These are phyloP conservation scores for Heliconius hewitsoni DNA, from an alignment of 1,140 invertebrate species.

Conservation along the genomic window DNA sequence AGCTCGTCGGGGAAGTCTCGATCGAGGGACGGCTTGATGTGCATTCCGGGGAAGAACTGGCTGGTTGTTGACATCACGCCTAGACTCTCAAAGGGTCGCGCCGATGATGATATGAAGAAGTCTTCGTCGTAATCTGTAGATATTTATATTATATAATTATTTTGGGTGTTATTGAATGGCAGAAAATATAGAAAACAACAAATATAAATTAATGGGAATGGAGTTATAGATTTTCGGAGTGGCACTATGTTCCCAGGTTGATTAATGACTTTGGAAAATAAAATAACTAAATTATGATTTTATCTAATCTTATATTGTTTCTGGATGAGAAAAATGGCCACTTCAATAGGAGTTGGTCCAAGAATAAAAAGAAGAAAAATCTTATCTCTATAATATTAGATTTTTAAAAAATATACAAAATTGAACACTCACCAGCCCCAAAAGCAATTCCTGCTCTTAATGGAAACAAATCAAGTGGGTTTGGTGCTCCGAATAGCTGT, in stretches of 20 bases:
- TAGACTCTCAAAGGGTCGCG: conserved; percentile 85
- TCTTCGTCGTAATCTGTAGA: conserved; percentile 82
- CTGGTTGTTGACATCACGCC: conserved; percentile 83
- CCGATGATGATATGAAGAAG: conserved; percentile 87
- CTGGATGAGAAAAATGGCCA: too few relatives aligned
- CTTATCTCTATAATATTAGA: neutral
- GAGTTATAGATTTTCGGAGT: too few relatives aligned
- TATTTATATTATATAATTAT: neutral
- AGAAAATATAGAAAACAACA: neutral
- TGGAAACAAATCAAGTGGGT: conserved; percentile 60
- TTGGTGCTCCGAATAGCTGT: conserved; percentile 61
- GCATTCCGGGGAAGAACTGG: conserved; percentile 87
- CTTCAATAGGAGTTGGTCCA: too few relatives aligned
- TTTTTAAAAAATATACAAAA: neutral
- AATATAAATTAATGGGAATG: too few relatives aligned
- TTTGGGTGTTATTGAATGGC: too few relatives aligned
- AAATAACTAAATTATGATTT: too few relatives aligned
- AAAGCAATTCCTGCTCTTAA: conserved; percentile 60
- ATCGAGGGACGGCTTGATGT: conserved; percentile 55
- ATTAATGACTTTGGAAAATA: too few relatives aligned
- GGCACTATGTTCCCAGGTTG: too few relatives aligned
- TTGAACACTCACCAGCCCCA: conserved; percentile 47
- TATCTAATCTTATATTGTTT: too few relatives aligned
- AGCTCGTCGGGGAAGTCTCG: conserved; percentile 47
- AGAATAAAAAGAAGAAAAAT: too few relatives aligned